Evolutionary conservation across 2,113 vertebrate species (phyloP), one percentile per base, ranked within the genome.

Genomic region (Promerops cafer): DNA sequence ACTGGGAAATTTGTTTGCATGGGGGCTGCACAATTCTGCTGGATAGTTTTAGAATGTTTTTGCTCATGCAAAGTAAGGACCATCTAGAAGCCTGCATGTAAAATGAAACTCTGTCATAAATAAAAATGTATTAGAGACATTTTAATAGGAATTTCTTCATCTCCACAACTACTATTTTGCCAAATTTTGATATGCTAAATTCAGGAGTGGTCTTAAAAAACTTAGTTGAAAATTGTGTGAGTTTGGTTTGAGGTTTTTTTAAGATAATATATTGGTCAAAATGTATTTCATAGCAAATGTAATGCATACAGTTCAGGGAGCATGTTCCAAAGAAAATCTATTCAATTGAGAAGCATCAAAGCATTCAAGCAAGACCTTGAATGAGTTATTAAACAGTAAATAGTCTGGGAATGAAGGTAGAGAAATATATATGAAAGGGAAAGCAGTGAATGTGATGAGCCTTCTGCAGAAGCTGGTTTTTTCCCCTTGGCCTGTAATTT

Each of bases 341-440:
- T 96, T 96, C 88, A 93, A 87, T 83, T 2, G 13, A 94, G 88
- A 76, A 93, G 79, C 96, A 96, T 95, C 96, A 94, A 96, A 97
- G 96, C 86, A 2, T 95, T 95, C 91, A 95, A 90, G 95, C 80
- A 93, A 89, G 91, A 87, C 96, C 90, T 95, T 85, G 96, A 85
- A 95, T 92, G 70, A 93, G 93, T 96, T 97, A 97, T 97, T 97
- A 97, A 97, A 96, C 88, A 95, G 93, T 75, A 97, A 96, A 95
- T 96, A 95, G 93, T 90, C 96, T 95, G 64, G 66, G 85, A 86
- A 93, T 75, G 82, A 92, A 96, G 79, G 94, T 33, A 91, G 96
- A 90, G 94, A 95, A 96, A 95, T 39, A 96, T 79, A 89, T 96
- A 87, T 87, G 83, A 96, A 95, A 86, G 47, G 53, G 49, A 92